Conservation (phyloP, 2,113 vertebrate genomes). For the Pogonocichla stellata region DNA sequence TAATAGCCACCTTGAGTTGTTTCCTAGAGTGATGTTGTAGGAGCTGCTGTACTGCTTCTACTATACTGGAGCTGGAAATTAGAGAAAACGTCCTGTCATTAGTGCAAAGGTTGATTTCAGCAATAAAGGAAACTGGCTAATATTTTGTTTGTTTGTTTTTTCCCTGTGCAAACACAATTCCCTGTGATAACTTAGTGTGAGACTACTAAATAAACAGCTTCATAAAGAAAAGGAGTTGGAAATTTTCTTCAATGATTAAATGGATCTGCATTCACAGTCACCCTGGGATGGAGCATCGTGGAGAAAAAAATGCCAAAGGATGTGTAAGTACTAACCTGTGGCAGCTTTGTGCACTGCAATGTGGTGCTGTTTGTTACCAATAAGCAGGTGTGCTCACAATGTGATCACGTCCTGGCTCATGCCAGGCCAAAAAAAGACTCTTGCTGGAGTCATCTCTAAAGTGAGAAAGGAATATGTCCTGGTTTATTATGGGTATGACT, state of each 20-base stretch:
- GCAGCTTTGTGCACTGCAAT: neutral
- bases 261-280: neutral
- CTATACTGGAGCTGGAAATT: neutral
- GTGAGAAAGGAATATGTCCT: neutral
- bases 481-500: neutral
- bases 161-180: neutral
- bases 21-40: neutral
- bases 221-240: neutral
- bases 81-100: neutral
- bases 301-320: neutral
- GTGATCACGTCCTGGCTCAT: neutral
- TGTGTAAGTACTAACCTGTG: neutral
- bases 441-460: neutral
- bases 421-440: neutral
- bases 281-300: neutral
- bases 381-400: conserved; percentile 37
- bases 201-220: neutral
- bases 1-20: neutral
- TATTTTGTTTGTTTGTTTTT: neutral
- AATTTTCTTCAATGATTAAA: neutral
- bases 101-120: neutral
- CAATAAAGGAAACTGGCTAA: neutral
- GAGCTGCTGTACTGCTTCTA: neutral
- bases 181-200: neutral
- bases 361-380: neutral